Conservation (phyloP, 2,888 invertebrate genomes). For the Linnaemya vulpina region DNA sequence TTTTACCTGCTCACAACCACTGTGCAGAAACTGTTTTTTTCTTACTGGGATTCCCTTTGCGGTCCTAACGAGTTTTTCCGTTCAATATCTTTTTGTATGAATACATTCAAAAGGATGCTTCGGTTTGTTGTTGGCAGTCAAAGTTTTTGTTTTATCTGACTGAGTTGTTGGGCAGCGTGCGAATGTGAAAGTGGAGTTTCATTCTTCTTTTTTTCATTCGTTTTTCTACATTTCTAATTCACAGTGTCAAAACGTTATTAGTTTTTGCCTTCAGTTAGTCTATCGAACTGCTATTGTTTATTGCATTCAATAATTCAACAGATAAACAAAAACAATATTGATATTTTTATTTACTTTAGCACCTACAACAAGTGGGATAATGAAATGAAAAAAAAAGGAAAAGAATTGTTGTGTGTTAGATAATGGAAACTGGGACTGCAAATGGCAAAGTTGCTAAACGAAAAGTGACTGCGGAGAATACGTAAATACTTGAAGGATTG, state of each 20-base stretch:
- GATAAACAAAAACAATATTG: conserved; percentile 51
- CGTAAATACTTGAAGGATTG: too few relatives aligned
- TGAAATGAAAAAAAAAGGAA: not conserved
- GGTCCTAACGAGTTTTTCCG: not conserved
- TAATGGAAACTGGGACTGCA: not conserved
- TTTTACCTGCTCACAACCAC: not conserved
- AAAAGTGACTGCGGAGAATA: not conserved
- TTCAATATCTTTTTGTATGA: conserved; percentile 41
- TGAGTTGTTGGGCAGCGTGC: conserved; percentile 26
- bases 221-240: conserved; percentile 11
- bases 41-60: not conserved
- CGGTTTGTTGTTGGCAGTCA: not conserved
- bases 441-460: not conserved
- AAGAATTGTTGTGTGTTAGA: not conserved
- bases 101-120: conserved; percentile 18
- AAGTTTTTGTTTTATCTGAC: conserved; percentile 46
- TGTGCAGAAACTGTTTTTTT: conserved; percentile 20
- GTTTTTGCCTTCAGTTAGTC: conserved; percentile 10
- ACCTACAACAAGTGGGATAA: conserved; percentile 7
- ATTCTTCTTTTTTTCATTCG: not conserved
- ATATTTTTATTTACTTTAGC: conserved; percentile 62
- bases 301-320: conserved; percentile 57
- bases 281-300: conserved; percentile 31
- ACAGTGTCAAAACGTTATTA: conserved; percentile 34
- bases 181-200: not conserved